Conservation (phyloP, 2,888 invertebrate genomes). For the Patella caerulea region DNA sequence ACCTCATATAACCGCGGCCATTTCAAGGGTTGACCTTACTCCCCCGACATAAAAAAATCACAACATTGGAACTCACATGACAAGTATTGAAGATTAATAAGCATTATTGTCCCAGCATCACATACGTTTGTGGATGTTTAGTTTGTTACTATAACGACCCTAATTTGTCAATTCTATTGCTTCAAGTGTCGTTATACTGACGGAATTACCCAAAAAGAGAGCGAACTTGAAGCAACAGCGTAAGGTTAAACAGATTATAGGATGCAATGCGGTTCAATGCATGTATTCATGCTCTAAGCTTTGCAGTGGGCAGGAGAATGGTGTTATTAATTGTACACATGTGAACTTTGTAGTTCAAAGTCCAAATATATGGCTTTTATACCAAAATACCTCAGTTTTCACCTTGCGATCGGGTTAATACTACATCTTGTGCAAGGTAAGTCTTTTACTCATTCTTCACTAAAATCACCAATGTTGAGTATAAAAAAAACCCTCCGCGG, state of each 20-base stretch:
- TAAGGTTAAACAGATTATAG: slow-evolving; percentile 38
- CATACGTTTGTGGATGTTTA: background rate
- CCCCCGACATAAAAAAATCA: slow-evolving; percentile 10
- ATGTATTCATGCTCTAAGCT: slow-evolving; percentile 13
- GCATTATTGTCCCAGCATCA: too few species aligned
- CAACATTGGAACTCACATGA: slow-evolving; percentile 8
- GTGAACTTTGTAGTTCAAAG: slow-evolving; percentile 11
- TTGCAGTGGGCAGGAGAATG: slow-evolving; percentile 11
- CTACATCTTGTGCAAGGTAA: slow-evolving; percentile 6
- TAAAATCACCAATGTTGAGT: background rate
- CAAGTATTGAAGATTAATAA: background rate
- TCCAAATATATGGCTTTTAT: slow-evolving; percentile 13
- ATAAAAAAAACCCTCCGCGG: slow-evolving; percentile 11
- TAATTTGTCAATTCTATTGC: background rate
- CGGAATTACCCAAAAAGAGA: background rate
- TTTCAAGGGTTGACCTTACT: slow-evolving; percentile 9
- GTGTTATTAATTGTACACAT: slow-evolving; percentile 5
- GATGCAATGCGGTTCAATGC: slow-evolving; percentile 39
- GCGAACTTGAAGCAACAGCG: slow-evolving; percentile 23
- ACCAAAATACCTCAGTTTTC: slow-evolving; percentile 10
- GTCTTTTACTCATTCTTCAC: background rate
- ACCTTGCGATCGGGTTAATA: slow-evolving; percentile 12
- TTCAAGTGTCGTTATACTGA: background rate
- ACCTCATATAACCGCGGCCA: slow-evolving; percentile 2
- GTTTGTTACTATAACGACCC: background rate